These are phyloP conservation scores for Crepidodera aurea DNA, from an alignment of 2,888 invertebrate species.

Conservation along the genomic window DNA sequence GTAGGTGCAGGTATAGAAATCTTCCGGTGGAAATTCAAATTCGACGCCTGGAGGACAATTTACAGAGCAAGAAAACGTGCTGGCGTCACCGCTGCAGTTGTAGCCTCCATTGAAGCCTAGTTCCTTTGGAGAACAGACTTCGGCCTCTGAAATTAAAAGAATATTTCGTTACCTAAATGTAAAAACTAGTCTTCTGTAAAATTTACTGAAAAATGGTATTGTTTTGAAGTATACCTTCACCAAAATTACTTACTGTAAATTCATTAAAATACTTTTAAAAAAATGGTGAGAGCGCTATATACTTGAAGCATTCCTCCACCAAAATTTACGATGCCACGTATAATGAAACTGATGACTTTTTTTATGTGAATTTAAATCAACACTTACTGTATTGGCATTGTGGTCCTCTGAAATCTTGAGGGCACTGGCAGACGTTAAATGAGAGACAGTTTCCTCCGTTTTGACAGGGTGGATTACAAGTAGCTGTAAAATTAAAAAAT, in stretches of 20 bases:
- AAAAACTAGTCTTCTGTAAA: no score
- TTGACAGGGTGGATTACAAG: slow-evolving; percentile 75
- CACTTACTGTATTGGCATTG: slow-evolving; percentile 74
- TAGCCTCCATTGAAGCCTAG: slow-evolving; percentile 80
- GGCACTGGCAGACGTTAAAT: slow-evolving; percentile 81
- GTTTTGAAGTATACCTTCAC: no score
- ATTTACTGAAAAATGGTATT: no score
- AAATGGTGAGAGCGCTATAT: no score
- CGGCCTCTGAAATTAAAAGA: slow-evolving; percentile 64
- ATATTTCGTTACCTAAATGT: no score
- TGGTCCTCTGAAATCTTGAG: slow-evolving; percentile 73
- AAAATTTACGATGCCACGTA: no score
- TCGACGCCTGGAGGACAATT: slow-evolving; percentile 72
- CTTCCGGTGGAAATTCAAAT: slow-evolving; percentile 69
- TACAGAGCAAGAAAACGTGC: slow-evolving; percentile 70
- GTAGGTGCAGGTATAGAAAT: slow-evolving; percentile 73
- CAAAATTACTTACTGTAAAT: no score
- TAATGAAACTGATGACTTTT: no score
- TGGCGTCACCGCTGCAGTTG: slow-evolving; percentile 71
- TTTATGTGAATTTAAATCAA: slow-evolving; percentile 1
- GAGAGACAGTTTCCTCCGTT: slow-evolving; percentile 86
- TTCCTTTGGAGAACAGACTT: slow-evolving; percentile 69
- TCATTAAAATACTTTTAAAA: no score
- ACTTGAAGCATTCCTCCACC: no score
- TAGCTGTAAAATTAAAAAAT: slow-evolving; percentile 60